Evolutionary conservation across 2,888 invertebrate genomes (phyloP).

Genomic region (Tiphia femorata): DNA sequence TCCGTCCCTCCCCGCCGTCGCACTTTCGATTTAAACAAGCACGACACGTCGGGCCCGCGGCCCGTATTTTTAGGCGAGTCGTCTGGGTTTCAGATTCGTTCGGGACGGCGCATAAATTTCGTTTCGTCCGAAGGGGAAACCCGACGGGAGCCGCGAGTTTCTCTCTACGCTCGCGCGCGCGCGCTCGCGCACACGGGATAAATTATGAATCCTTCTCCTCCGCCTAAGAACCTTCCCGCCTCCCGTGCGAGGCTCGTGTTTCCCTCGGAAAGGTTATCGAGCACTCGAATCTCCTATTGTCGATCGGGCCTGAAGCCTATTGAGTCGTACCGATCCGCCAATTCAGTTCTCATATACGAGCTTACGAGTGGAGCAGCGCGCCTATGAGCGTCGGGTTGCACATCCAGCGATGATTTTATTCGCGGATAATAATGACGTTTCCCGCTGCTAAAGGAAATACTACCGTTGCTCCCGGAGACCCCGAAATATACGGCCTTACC

Average conservation of each 20-base stretch:
- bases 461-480: too few relatives aligned
- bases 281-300: slow-evolving; percentile 14
- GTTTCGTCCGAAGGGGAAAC: slow-evolving; percentile 3
- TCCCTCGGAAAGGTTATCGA: slow-evolving; percentile 27
- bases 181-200: slow-evolving; percentile 4
- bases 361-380: too few relatives aligned
- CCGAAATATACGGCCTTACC: too few relatives aligned
- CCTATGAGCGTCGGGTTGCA: too few relatives aligned
- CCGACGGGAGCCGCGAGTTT: slow-evolving; percentile 21
- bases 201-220: slow-evolving; percentile 27
- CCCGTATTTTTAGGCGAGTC: slow-evolving; percentile 30
- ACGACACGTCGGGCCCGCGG: slow-evolving; percentile 26
- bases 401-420: too few relatives aligned
- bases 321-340: not conserved
- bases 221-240: slow-evolving; percentile 3
- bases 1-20: too few relatives aligned
- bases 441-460: too few relatives aligned
- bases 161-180: not conserved
- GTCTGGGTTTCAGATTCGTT: slow-evolving; percentile 28
- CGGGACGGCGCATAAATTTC: slow-evolving; percentile 22
- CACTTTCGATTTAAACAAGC: slow-evolving; percentile 31
- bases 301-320: slow-evolving; percentile 12
- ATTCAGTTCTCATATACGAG: too few relatives aligned
- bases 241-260: slow-evolving; percentile 18
- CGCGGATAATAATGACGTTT: too few relatives aligned